Evolutionary conservation across 2,888 invertebrate genomes (phyloP), one percentile per base, ranked within the genome.

Genomic region (Chironomus riparius): DNA sequence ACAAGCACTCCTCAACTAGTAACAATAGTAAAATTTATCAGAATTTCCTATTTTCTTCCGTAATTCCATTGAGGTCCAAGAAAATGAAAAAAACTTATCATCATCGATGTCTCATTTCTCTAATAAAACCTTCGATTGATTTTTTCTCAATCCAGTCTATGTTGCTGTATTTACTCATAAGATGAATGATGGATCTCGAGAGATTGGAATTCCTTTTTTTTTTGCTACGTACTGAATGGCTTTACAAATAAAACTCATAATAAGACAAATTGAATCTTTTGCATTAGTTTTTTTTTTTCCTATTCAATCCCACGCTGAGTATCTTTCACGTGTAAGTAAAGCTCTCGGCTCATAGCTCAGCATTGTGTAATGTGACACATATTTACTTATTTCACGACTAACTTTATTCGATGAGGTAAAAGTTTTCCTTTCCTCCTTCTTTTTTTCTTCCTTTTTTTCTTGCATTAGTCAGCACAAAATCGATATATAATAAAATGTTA

Each of bases 181-280:
- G 38, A 38, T 38, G 38, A 38, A 38, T 38, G 38, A 38, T 38
- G 38, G 10, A 38, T 18, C 47, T 18, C 47, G 6, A 47, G 48
- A 70, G 70, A 70, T 47, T 70, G n/a, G 47, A 47, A 47, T 70
- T n/a, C n/a, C n/a, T n/a, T 69, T 47, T 70, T 12, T 47, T 47
- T n/a, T 48, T 38, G 38, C 10, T 38, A 38, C 38, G 2, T 38
- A 10, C 38, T 70, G 70, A 70, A 70, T 47, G 47, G 70, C 38
- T 70, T 18, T 56, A 7, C 56, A 56, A 56, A 56, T 56, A 56
- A 56, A 56, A 15, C 56, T 38, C 38, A 38, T 38, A 38, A 38
- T 18, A 56, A 56, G 18, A 56, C 56, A 56, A 56, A 56, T 56
- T 56, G 56, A 56, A 56, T 56, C 56, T 56, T 38, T 1, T 38